Percentiles rank a stretch among this genome's conserved stretches.
Evolutionary conservation across 2,113 vertebrate genomes (phyloP).

Genomic region (Phainopepla nitens): DNA sequence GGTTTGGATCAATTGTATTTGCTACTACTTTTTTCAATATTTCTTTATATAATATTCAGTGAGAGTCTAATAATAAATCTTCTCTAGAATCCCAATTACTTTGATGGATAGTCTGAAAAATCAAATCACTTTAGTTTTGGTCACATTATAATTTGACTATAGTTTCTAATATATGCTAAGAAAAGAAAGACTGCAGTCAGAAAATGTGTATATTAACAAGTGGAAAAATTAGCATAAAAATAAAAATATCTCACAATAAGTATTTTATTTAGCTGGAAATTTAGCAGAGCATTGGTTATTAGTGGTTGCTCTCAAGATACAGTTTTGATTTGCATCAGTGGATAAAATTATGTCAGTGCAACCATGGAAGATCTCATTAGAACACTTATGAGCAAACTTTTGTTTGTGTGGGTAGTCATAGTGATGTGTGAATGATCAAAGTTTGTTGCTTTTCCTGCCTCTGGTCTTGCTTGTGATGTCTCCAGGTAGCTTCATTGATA

Average conservation of each 20-base stretch:
- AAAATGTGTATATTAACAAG: not conserved
- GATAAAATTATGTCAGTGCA: not conserved
- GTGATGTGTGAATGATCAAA: not conserved
- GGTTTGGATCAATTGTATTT: not conserved
- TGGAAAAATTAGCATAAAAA: not conserved
- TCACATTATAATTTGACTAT: not conserved
- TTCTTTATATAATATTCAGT: not conserved
- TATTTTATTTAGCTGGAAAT: not conserved
- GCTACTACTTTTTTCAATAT: not conserved
- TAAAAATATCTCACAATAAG: not conserved
- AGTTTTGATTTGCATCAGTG: not conserved
- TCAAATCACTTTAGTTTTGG: not conserved
- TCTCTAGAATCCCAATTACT: not conserved
- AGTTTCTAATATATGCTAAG: not conserved
- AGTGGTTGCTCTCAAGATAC: not conserved
- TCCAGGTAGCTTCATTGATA: conserved; percentile 72
- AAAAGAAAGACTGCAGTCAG: not conserved
- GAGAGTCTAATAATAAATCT: not conserved
- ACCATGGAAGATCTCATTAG: not conserved
- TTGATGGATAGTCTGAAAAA: not conserved
- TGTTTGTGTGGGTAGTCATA: not conserved
- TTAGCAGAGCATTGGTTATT: not conserved
- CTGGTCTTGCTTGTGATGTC: conserved; percentile 13
- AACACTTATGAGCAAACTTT: not conserved
- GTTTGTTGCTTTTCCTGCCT: not conserved